Conservation (phyloP, 1,140 invertebrate species). For the Aphelenchoides besseyi region DNA sequence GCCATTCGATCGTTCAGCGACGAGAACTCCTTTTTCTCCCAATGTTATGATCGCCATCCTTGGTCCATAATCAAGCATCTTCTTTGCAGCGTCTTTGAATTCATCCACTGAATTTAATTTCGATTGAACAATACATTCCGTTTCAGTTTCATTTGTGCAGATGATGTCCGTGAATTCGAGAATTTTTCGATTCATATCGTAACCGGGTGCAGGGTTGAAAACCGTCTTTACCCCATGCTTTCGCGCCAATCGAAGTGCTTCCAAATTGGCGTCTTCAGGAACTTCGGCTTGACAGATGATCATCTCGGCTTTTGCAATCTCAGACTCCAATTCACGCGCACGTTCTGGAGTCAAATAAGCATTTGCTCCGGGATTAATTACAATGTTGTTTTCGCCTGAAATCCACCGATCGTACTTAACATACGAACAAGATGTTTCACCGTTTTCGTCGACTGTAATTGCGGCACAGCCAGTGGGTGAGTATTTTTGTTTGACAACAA, state of each 20-base stretch:
- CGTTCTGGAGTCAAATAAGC: conserved; percentile 70
- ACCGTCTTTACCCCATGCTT: conserved; percentile 68
- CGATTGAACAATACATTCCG: conserved; percentile 36
- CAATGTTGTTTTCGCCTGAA: conserved; percentile 84
- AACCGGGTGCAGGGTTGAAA: conserved; percentile 66
- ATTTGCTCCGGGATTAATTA: conserved; percentile 86
- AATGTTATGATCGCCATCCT: conserved; percentile 45
- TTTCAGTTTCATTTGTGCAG: conserved; percentile 65
- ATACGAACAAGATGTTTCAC: too few relatives aligned
- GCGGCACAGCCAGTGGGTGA: conserved; percentile 76
- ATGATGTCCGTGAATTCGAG: conserved; percentile 64
- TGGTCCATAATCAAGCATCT: conserved; percentile 41
- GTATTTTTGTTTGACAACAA: conserved; percentile 67
- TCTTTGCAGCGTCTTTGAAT: conserved; percentile 39
- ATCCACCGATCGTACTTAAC: too few relatives aligned
- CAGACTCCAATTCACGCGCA: conserved; percentile 68
- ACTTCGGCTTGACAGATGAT: conserved; percentile 85
- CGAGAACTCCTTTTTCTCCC: conserved; percentile 40
- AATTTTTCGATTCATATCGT: conserved; percentile 61
- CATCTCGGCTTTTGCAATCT: conserved; percentile 72
- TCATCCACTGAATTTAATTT: conserved; percentile 31
- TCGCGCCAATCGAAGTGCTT: conserved; percentile 73
- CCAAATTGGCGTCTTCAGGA: conserved; percentile 71
- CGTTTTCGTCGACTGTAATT: conserved; percentile 51
- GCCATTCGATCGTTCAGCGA: conserved; percentile 28